A percentile compares a stretch with the other conserved stretches of the same genome.
These are phyloP conservation scores for Neelides folsomi DNA, from an alignment of 2,888 invertebrate species.

Conservation along the genomic window DNA sequence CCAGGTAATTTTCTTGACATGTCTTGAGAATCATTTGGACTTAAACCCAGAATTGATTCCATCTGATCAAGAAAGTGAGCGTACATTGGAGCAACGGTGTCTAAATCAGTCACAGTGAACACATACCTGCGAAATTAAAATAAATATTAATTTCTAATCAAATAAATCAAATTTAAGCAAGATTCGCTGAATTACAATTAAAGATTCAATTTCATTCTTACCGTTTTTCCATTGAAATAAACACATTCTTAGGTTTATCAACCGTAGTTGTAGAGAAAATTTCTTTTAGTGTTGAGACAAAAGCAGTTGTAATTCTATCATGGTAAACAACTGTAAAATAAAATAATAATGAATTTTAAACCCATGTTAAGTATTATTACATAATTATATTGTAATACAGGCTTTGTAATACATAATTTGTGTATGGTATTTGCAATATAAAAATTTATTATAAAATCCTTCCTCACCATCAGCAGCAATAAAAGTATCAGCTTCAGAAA, in stretches of 20 bases:
- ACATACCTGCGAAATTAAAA: constrained; percentile 48
- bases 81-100: constrained; percentile 73
- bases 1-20: constrained; percentile 3
- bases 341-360: constrained; percentile 12
- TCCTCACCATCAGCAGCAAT: constrained; percentile 69
- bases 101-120: constrained; percentile 65
- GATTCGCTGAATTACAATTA: too few relatives aligned
- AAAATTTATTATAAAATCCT: constrained; percentile 5
- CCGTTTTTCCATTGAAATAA: constrained; percentile 66
- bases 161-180: too few relatives aligned
- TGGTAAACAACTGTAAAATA: constrained; percentile 64
- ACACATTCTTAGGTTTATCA: constrained; percentile 48
- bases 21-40: background rate
- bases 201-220: constrained; percentile 29
- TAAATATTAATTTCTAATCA: background rate
- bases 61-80: constrained; percentile 60
- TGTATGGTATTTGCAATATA: too few relatives aligned
- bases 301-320: constrained; percentile 64
- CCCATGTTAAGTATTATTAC: constrained; percentile 7
- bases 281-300: constrained; percentile 56
- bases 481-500: constrained; percentile 51
- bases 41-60: constrained; percentile 36
- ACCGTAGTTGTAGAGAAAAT: constrained; percentile 43
- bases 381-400: constrained; percentile 11
- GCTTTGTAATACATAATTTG: too few relatives aligned